Conservation (phyloP, 2,113 vertebrate species). For the Aldabrachelys gigantea region DNA sequence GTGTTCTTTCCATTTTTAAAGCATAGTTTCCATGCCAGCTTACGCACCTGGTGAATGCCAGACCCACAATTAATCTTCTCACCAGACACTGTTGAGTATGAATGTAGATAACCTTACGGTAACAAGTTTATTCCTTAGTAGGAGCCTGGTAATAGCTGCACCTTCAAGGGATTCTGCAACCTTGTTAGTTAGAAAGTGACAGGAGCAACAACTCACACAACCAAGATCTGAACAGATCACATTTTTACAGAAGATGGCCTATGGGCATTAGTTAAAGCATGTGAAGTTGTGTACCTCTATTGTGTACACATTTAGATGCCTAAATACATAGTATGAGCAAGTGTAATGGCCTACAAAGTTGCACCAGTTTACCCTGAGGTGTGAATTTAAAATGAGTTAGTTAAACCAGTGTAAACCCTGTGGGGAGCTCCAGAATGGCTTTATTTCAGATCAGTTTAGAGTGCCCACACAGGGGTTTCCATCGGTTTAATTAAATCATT, state of each 20-base stretch:
- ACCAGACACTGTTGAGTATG: fast-evolving
- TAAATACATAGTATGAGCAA: neutral
- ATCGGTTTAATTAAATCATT: neutral
- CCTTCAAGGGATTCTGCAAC: neutral
- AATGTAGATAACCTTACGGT: neutral
- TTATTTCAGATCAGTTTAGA: neutral
- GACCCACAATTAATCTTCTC: neutral
- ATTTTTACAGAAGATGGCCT: neutral
- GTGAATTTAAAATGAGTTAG: neutral
- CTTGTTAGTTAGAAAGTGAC: neutral
- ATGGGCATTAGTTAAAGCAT: neutral
- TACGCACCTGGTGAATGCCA: neutral
- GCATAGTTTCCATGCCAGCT: neutral
- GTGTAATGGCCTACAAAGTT: neutral
- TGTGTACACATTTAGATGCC: neutral
- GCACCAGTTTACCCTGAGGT: neutral
- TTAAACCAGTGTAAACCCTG: neutral
- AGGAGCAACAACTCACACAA: neutral
- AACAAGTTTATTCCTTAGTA: neutral
- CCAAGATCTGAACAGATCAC: neutral
- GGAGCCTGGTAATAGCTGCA: neutral
- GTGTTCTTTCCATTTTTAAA: neutral
- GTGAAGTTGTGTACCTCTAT: neutral
- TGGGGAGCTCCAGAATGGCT: neutral
- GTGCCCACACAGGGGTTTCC: neutral